A percentile compares a stretch with the other conserved stretches of the same genome.
phyloP scores from a whole-genome alignment of 2,797 vertebrate species.

The Spheniscus humboldti region DNA sequence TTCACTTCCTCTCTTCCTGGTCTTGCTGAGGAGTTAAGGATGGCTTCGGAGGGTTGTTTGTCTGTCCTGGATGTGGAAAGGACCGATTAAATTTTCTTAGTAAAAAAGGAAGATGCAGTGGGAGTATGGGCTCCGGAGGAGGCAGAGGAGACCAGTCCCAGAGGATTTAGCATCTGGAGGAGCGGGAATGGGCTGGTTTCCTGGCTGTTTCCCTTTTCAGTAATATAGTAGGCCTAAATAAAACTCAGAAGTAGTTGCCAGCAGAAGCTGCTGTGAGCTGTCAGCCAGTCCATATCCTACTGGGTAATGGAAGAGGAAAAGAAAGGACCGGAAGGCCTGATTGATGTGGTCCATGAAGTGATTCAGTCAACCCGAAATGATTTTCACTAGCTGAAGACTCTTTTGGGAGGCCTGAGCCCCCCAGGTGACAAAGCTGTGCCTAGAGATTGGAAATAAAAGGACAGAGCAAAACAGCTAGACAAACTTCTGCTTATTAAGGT shows the following conservation, averaged over 20 bases:
- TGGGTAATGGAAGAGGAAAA: background rate
- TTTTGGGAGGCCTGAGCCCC: background rate
- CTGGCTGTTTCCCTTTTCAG: background rate
- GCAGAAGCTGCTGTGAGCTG: background rate
- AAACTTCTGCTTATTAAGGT: background rate
- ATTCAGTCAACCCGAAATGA: background rate
- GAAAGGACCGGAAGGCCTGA: background rate
- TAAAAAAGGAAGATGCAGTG: background rate
- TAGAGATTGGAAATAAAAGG: background rate
- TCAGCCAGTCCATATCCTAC: background rate
- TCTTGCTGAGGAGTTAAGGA: background rate
- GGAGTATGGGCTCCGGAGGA: background rate
- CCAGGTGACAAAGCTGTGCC: background rate
- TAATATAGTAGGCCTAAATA: background rate
- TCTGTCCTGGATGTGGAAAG: background rate
- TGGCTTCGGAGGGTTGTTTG: background rate
- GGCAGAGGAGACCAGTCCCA: background rate
- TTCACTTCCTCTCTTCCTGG: background rate
- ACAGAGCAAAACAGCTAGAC: background rate
- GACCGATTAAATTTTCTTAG: background rate
- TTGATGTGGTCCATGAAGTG: background rate
- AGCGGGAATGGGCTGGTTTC: background rate
- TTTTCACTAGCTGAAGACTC: background rate
- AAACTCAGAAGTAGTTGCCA: background rate
- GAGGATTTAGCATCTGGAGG: background rate